Evolutionary conservation across 2,797 vertebrate genomes (phyloP).

Genomic region (Enteromius trimaculatus): DNA sequence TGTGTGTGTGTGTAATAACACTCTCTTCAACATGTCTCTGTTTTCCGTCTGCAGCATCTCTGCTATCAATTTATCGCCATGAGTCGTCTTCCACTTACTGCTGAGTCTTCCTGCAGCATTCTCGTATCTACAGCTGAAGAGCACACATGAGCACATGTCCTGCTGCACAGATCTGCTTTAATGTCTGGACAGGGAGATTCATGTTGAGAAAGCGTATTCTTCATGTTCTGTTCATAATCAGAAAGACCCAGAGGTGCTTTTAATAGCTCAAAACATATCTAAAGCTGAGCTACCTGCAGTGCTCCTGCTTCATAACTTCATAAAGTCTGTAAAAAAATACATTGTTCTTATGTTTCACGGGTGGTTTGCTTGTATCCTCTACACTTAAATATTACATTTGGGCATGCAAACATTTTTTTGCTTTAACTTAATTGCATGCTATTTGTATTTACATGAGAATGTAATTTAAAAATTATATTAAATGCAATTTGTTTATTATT

Average conservation of each 20-base stretch:
- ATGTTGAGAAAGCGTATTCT: background rate
- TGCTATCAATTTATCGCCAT: background rate
- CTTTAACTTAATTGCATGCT: background rate
- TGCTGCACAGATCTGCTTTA: background rate
- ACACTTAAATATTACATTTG: background rate
- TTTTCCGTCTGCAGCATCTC: conserved; percentile 5
- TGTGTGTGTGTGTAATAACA: conserved; percentile 26
- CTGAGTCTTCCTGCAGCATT: background rate
- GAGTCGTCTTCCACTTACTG: conserved; percentile 8
- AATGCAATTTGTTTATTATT: background rate
- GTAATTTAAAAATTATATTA: background rate
- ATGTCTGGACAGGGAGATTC: background rate
- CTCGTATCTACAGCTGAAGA: background rate
- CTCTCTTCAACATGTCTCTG: conserved; percentile 33
- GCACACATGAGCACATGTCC: background rate
- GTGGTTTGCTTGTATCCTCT: background rate
- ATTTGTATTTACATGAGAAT: background rate
- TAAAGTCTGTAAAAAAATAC: background rate
- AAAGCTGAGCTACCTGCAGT: background rate
- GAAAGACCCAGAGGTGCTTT: background rate
- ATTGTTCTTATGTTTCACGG: background rate
- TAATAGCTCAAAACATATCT: background rate
- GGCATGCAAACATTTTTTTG: background rate
- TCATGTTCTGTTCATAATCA: background rate
- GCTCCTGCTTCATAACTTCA: background rate